Base-by-base conservation (phyloP, 2,113 vertebrate genomes). In the Agapornis roseicollis region DNA sequence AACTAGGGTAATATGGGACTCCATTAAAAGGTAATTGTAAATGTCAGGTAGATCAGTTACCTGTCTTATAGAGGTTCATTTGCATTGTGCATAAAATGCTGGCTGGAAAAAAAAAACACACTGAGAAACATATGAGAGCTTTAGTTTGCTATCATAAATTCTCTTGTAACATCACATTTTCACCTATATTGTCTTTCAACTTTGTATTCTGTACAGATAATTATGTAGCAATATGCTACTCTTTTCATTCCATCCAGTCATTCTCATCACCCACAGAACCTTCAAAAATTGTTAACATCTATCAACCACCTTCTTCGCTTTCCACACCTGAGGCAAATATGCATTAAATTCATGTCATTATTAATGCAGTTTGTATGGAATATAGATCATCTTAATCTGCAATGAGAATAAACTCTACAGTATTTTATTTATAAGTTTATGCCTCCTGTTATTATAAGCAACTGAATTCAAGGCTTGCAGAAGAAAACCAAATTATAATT, bases 281-380 rank as follows among this genome's bases (percentile, higher is more conserved):
- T 85, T 90, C 82, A 70, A 52, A 68, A 92, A 58, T 2, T 33
- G 64, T 96, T 96, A 92, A 92, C 53, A 83, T 29, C 71, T 80
- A 85, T 61, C 71, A 92, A n/a, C 20, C 37, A 83, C 31, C 53
- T 85, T 64, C 71, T 91, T 88, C 3, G 0, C 22, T 92, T 92
- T 92, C 53, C 50, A 91, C 42, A 93, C 71, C 82, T 58, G 31
- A 93, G 55, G 58, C 49, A 52, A 91, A 72, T 58, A 65, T 13
- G 69, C 0, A 0, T 82, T 90, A 85, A 85, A 85, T 4, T 41
- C 49, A 44, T 76, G 78, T 37, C 41, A 61, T 85, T 91, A 82
- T 82, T 93, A 93, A 80, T 77, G 72, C 70, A 47, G 35, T 82
- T 89, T 88, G 44, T 53, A 56, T 39, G 35, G 41, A 73, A 68